Percentiles rank a stretch among this genome's conserved stretches.
Evolutionary conservation across 1,140 invertebrate species (phyloP).

Genomic region (Drosophila pandora): DNA sequence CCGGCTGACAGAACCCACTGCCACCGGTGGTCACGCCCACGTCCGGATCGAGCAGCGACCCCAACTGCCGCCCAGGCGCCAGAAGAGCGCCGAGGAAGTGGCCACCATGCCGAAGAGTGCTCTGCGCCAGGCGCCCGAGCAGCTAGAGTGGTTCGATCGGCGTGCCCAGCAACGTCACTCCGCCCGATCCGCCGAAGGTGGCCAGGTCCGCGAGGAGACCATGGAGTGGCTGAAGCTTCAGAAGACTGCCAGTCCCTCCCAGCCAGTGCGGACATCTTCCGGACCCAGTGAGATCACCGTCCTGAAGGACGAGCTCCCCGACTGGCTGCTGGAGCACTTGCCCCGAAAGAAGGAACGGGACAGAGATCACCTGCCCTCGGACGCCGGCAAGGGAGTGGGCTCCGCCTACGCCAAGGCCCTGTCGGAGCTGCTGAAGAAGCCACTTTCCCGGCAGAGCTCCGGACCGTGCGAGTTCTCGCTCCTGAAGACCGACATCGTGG

Average conservation of each 20-base stretch:
- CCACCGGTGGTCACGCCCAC: conserved; percentile 27
- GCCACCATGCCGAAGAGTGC: conserved; percentile 74
- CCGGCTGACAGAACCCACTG: conserved; percentile 40
- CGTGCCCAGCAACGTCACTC: conserved; percentile 80
- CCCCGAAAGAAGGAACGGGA: conserved; percentile 74
- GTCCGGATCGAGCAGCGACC: conserved; percentile 67
- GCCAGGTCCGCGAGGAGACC: conserved; percentile 76
- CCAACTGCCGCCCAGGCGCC: conserved; percentile 72
- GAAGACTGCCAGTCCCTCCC: conserved; percentile 40
- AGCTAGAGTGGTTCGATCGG: conserved; percentile 81
- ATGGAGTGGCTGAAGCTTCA: conserved; percentile 80
- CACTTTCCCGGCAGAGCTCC: conserved; percentile 77
- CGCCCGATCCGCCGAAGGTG: conserved; percentile 78
- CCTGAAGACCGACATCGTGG: conserved; percentile 80
- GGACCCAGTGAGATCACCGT: conserved; percentile 82
- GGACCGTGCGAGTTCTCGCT: conserved; percentile 79
- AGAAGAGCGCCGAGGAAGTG: conserved; percentile 80
- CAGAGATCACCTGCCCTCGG: conserved; percentile 51
- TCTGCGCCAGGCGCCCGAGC: conserved; percentile 56
- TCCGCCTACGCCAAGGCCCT: conserved; percentile 77
- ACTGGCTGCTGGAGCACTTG: conserved; percentile 79
- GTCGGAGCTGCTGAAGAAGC: conserved; percentile 79
- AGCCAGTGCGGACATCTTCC: conserved; percentile 73
- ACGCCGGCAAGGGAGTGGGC: conserved; percentile 49
- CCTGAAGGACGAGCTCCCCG: conserved; percentile 79